phyloP scores from a whole-genome alignment of 2,888 invertebrate species.

The Anthoptus insignis region DNA sequence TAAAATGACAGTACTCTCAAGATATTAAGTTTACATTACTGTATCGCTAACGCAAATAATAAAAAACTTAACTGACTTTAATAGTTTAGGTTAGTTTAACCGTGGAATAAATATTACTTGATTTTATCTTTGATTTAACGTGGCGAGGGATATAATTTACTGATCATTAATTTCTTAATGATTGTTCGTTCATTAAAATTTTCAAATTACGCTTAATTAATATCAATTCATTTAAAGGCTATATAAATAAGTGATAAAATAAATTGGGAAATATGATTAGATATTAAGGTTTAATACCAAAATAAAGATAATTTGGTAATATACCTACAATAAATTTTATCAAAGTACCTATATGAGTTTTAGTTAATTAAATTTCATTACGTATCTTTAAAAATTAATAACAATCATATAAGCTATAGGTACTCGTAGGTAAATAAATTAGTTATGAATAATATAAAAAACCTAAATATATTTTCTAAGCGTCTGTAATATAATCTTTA shows the following conservation, averaged over 20 bases:
- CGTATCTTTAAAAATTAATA: background rate
- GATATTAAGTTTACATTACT: background rate
- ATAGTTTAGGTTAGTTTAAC: constrained; percentile 4
- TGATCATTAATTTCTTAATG: constrained; percentile 7
- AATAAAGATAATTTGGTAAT: background rate
- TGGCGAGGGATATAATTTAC: constrained; percentile 8
- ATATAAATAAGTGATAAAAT: background rate
- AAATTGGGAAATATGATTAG: background rate
- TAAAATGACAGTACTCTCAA: no score
- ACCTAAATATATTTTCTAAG: background rate
- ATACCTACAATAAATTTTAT: background rate
- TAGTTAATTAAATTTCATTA: background rate
- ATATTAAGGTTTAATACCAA: background rate
- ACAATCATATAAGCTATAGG: background rate
- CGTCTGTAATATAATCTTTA: background rate
- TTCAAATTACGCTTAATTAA: constrained; percentile 5
- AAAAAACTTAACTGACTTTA: background rate
- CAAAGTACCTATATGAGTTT: background rate
- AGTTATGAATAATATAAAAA: background rate
- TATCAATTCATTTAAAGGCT: constrained; percentile 2
- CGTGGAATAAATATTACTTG: constrained; percentile 8
- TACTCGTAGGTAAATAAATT: background rate
- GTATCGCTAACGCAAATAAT: background rate
- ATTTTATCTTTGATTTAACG: constrained; percentile 12
- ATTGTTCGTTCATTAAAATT: constrained; percentile 9